phyloP scores from a whole-genome alignment of 2,888 invertebrate species.

The Brenthis daphne region DNA sequence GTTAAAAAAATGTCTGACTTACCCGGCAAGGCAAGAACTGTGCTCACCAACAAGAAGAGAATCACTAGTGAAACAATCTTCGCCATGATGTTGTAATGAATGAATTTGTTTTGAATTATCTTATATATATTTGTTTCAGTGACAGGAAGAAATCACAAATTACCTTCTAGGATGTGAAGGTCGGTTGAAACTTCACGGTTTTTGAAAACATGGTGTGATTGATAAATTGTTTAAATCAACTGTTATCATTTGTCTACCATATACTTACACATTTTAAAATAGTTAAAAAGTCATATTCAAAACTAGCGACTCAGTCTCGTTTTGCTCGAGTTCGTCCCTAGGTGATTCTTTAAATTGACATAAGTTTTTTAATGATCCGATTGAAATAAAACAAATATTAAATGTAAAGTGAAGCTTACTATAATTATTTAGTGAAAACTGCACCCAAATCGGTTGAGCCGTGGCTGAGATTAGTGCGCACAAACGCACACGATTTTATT shows the following conservation, averaged over 20 bases:
- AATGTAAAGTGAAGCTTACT: no score
- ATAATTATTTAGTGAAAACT: no score
- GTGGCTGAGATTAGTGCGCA: no score
- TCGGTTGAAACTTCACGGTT: slow-evolving; percentile 24
- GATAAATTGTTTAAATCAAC: slow-evolving; percentile 10
- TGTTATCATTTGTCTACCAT: background rate
- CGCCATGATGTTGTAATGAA: slow-evolving; percentile 16
- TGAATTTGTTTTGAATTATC: background rate
- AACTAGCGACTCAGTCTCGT: no score
- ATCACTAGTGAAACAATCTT: slow-evolving; percentile 15
- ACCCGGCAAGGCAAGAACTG: slow-evolving; percentile 19
- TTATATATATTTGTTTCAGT: slow-evolving; percentile 26
- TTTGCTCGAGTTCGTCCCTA: no score
- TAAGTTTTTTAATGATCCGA: no score
- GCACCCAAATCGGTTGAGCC: no score
- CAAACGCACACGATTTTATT: no score
- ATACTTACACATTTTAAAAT: background rate
- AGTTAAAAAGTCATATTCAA: background rate
- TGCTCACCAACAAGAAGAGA: slow-evolving; percentile 13
- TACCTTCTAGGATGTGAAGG: slow-evolving; percentile 22
- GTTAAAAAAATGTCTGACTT: background rate
- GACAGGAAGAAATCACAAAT: slow-evolving; percentile 22
- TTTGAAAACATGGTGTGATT: slow-evolving; percentile 1
- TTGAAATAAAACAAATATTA: no score
- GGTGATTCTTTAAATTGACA: no score